Base-by-base conservation (phyloP, 2,888 invertebrate species). In the Luffia ferchaultella region DNA sequence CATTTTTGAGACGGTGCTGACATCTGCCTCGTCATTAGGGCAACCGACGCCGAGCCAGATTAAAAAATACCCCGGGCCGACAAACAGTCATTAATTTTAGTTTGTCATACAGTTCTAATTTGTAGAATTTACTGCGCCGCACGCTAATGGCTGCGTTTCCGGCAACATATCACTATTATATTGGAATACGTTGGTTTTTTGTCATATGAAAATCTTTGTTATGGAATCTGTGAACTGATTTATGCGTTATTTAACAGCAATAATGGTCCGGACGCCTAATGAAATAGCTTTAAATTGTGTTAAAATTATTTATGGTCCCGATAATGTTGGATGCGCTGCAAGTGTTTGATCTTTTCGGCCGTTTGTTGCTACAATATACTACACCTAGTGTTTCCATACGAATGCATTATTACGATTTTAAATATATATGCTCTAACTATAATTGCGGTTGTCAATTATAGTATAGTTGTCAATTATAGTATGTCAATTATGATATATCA, bases 101-200 rank as follows among this genome's bases (percentile, higher is more conserved):
- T 79, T 74, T 82, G 79, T 80, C 79, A 77, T 76, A 80, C 69
- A 60, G 67, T 63, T 72, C 76, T 78, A 79, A 82, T 82, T 80
- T 78, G 76, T 79, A 65, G 70, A 75, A 82, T 78, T 78, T 76
- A 82, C 69, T 70, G 68, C 71, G 54, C 53, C 60, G 61, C 62
- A 68, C n/a, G n/a, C 75, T 80, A 82, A 82, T 80, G 71, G 68
- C 68, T 59, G 61, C 58, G 69, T 73, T 73, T 80, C 80, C 82
- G 78, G 80, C 63, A 68, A 71, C 75, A 67, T 66, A 74, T 76
- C 68, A 71, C 60, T 58, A 63, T 64, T 64, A 71, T 72, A 70
- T 72, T 63, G 67, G 64, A 70, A 61, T 64, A 61, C 64, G 65
- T 67, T 67, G 65, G 61, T 55, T 62, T 62, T 64, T 64, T 59